phyloP scores from a whole-genome alignment of 2,888 invertebrate species.

The Falcaria lacertinaria region DNA sequence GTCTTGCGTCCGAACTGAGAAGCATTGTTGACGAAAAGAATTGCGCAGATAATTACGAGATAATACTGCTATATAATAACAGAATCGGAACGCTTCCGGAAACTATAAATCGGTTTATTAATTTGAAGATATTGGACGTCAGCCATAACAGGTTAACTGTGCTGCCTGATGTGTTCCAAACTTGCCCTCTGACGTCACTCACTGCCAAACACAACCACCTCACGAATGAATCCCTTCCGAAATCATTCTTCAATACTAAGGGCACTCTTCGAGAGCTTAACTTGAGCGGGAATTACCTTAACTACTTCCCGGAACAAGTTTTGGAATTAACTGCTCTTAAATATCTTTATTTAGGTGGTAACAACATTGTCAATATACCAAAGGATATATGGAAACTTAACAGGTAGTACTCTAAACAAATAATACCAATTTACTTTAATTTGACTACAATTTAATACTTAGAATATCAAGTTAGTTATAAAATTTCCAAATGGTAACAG shows the following conservation, averaged over 20 bases:
- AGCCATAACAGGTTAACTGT: slow-evolving; percentile 90
- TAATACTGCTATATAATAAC: slow-evolving; percentile 93
- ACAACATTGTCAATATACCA: slow-evolving; percentile 88
- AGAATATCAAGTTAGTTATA: too few species aligned
- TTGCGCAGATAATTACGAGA: slow-evolving; percentile 81
- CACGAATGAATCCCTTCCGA: slow-evolving; percentile 91
- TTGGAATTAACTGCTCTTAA: slow-evolving; percentile 87
- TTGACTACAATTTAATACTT: too few species aligned
- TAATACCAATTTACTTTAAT: too few species aligned
- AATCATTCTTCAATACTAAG: slow-evolving; percentile 84
- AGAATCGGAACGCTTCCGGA: slow-evolving; percentile 84
- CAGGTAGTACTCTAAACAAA: slow-evolving; percentile 40
- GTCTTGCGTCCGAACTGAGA: slow-evolving; percentile 79
- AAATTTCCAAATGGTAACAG: too few species aligned
- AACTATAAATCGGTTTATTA: slow-evolving; percentile 82
- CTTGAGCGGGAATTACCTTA: slow-evolving; percentile 93
- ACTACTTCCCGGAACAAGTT: slow-evolving; percentile 91
- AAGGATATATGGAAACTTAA: slow-evolving; percentile 84
- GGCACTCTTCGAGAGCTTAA: slow-evolving; percentile 90
- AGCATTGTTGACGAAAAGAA: slow-evolving; percentile 81
- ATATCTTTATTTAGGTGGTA: slow-evolving; percentile 94
- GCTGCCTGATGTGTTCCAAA: slow-evolving; percentile 88
- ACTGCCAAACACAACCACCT: slow-evolving; percentile 94
- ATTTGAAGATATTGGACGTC: slow-evolving; percentile 90
- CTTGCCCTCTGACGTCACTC: slow-evolving; percentile 87